phyloP scores from a whole-genome alignment of 2,113 vertebrate species.

The Promerops cafer region DNA sequence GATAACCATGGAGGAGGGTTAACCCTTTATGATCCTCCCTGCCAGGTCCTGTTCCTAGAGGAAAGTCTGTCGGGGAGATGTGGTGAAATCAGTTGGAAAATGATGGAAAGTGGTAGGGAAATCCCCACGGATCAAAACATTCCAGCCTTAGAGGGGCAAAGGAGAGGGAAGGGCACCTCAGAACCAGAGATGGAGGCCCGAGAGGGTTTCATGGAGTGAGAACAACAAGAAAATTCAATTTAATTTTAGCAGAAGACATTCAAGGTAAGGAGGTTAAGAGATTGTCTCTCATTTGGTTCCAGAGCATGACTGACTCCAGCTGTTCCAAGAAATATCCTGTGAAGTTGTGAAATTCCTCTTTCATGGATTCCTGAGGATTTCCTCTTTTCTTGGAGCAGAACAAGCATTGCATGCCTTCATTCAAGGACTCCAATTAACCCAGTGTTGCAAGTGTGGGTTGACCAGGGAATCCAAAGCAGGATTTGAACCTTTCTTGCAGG shows the following conservation, averaged over 20 bases:
- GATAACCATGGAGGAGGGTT: not conserved
- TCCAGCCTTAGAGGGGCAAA: not conserved
- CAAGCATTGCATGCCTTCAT: not conserved
- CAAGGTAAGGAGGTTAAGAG: not conserved
- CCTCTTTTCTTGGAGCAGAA: not conserved
- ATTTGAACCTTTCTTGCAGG: not conserved
- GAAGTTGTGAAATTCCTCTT: not conserved
- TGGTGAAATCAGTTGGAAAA: not conserved
- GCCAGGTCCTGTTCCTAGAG: accelerated
- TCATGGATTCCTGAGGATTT: not conserved
- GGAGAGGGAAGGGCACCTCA: not conserved
- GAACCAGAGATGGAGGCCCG: not conserved
- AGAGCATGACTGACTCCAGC: not conserved
- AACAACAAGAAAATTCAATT: not conserved
- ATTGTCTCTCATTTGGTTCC: not conserved
- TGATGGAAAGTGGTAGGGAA: not conserved
- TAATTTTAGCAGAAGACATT: not conserved
- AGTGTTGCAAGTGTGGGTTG: not conserved
- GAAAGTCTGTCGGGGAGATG: not conserved
- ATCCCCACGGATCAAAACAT: not conserved
- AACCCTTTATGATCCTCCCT: not conserved
- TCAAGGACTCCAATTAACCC: not conserved
- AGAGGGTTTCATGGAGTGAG: not conserved
- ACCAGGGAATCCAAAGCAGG: not conserved
- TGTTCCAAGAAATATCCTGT: not conserved